Evolutionary conservation across 92 coral and sea anemone species (phyloP).

Genomic region (Parazoanthus swiftii): DNA sequence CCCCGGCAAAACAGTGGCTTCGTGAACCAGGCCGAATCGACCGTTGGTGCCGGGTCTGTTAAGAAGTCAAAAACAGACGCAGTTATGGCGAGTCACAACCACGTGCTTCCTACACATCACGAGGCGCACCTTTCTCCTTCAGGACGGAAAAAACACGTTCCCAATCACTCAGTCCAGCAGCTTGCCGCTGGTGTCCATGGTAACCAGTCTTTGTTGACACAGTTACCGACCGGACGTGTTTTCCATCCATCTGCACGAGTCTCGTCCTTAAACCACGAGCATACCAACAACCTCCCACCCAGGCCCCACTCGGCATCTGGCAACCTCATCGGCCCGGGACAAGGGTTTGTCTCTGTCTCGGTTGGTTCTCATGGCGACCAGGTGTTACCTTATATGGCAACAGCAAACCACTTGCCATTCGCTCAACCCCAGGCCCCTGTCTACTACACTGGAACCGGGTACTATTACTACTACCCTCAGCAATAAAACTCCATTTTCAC

Average conservation of each 20-base stretch:
- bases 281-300: conserved; percentile 72
- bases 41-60: conserved; percentile 39
- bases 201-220: conserved; percentile 85
- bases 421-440: conserved; percentile 73
- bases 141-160: conserved; percentile 67
- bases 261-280: conserved; percentile 55
- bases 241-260: conserved; percentile 49
- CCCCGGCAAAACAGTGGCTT: conserved; percentile 66
- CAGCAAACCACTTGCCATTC: conserved; percentile 77
- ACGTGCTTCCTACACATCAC: conserved; percentile 60
- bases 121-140: conserved; percentile 64
- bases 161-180: conserved; percentile 64
- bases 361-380: conserved; percentile 78
- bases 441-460: conserved; percentile 85
- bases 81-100: conserved; percentile 73
- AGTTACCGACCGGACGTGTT: conserved; percentile 75
- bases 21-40: conserved; percentile 57
- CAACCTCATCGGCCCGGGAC: conserved; percentile 70
- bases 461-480: conserved; percentile 91
- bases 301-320: conserved; percentile 96
- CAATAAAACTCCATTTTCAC: conserved; percentile 47
- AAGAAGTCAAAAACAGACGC: conserved; percentile 67
- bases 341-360: conserved; percentile 54
- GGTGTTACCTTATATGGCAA: conserved; percentile 67
- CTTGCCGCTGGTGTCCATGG: conserved; percentile 62